Base-by-base conservation (phyloP, 2,797 vertebrate species). In the Sebastes paucispinis region DNA sequence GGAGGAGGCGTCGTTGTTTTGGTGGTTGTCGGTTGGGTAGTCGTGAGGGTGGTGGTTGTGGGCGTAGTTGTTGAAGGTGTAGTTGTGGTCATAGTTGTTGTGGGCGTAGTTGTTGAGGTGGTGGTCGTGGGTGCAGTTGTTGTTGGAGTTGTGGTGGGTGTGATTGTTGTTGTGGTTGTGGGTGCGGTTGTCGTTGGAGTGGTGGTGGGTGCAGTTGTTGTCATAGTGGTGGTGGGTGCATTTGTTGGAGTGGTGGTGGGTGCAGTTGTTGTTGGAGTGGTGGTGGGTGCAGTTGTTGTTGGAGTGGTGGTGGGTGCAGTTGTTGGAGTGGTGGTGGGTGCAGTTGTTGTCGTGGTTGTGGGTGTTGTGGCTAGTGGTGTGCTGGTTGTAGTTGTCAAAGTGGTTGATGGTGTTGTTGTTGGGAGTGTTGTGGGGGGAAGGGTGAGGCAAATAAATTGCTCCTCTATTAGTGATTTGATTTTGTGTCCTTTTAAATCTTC, bases 401-500 rank as follows among this genome's bases (percentile, higher is more conserved):
- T 43, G 27, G 64, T 73, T 3, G 31, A 22, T 34, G 25, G 60
- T 52, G 20, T 10, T 18, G 24, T 54, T 13, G 69, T 1, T 1
- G 59, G 84, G 34, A 60, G 24, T 24, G 79, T 91, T 2, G 68
- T 74, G 6, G 87, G 5, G 1, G 78, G 36, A 68, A 67, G 67
- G 4, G 83, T 90, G 20, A 74, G 80, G 62, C 97, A 98, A 69
- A 95, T 85, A 0, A 97, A 52, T 20, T 96, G 83, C 22, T 95
- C 71, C 0, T 91, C 83, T 4, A 0, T 79, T 66, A 97, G 81
- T 0, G 52, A 85, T 2, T 0, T 10, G 18, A 97, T 84, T 16
- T 27, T 6, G 34, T 32, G 63, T 4, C 89, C 93, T 75, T 86
- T 91, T 31, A 96, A 80, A 63, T 80, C 3, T n/a, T 80, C 84